Conservation (phyloP, 2,797 vertebrate species). For the Hephaestus fuliginosus region DNA sequence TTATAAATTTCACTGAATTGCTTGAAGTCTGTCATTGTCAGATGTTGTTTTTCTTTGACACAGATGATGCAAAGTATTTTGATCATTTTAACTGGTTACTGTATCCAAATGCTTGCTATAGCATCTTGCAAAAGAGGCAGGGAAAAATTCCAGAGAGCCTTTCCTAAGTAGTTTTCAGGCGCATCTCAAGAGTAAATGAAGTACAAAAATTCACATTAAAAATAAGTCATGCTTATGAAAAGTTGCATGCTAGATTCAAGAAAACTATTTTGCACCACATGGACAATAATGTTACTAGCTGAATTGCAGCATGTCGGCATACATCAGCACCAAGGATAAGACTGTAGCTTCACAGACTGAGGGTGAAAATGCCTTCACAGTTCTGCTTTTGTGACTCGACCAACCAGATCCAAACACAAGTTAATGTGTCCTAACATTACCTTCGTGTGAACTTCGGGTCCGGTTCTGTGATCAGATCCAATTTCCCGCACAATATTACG, state of each 20-base stretch:
- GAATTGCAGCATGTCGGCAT: not conserved
- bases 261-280: not conserved
- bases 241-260: not conserved
- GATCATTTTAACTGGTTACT: conserved; percentile 7
- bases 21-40: conserved; percentile 24
- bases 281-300: not conserved
- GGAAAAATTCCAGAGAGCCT: not conserved
- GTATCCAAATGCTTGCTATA: not conserved
- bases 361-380: not conserved
- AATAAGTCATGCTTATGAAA: not conserved
- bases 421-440: not conserved
- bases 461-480: not conserved
- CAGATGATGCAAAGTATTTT: not conserved
- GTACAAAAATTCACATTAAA: not conserved
- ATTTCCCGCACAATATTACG: not conserved
- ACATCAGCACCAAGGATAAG: not conserved
- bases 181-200: not conserved
- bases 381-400: not conserved
- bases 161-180: not conserved
- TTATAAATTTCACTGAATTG: conserved; percentile 42
- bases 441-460: not conserved
- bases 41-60: conserved; percentile 20
- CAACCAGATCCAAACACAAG: not conserved
- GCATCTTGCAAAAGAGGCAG: not conserved
- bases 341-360: not conserved